Conservation (phyloP, 1,140 invertebrate genomes). For the Heliothis subflexa region DNA sequence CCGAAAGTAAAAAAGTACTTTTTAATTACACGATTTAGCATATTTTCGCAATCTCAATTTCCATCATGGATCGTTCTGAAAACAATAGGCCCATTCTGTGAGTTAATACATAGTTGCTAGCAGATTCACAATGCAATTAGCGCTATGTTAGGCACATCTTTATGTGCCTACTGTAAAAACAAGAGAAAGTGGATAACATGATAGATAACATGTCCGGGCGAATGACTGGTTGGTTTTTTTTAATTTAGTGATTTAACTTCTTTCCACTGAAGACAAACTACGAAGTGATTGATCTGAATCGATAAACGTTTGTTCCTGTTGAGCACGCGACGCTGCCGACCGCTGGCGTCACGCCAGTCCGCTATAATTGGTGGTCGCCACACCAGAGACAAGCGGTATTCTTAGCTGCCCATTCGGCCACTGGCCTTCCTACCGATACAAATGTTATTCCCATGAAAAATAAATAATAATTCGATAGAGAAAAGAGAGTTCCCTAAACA, state of each 20-base stretch:
- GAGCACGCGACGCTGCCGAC: conserved; percentile 64
- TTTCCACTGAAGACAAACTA: background rate
- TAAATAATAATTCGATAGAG: conserved; percentile 60
- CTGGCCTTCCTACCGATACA: conserved; percentile 79
- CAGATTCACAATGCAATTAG: conserved; percentile 23
- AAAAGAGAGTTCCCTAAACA: no score
- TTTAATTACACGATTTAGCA: conserved; percentile 26
- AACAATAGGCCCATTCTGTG: conserved; percentile 39
- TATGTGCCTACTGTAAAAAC: conserved; percentile 6
- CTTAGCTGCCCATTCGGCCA: conserved; percentile 81
- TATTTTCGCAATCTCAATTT: conserved; percentile 22
- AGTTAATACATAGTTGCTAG: conserved; percentile 4
- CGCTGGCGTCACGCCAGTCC: conserved; percentile 79
- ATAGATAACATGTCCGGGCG: no score
- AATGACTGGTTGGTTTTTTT: no score
- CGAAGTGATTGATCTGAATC: conserved; percentile 72
- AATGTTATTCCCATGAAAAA: conserved; percentile 67
- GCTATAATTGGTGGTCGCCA: conserved; percentile 84
- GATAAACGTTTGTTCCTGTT: conserved; percentile 76
- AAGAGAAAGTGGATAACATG: background rate
- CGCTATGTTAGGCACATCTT: conserved; percentile 6
- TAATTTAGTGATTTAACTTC: no score
- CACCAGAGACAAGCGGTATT: conserved; percentile 79
- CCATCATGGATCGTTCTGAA: conserved; percentile 22
- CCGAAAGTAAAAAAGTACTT: background rate